Evolutionary conservation across 2,888 invertebrate genomes (phyloP).

Genomic region (Sceliomorpha sp.): DNA sequence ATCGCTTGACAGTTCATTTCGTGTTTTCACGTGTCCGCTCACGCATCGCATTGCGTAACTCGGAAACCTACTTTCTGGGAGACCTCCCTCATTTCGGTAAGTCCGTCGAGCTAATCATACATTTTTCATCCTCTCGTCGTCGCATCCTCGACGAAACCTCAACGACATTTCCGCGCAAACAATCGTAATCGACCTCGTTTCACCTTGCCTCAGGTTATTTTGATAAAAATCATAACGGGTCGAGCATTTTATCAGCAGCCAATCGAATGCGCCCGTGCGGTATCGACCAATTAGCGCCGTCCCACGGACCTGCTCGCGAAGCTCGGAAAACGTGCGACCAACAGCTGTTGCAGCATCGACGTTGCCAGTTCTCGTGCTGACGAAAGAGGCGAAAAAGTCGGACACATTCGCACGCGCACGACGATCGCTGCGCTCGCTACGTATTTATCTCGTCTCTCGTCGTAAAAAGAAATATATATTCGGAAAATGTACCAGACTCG

Average conservation of each 20-base stretch:
- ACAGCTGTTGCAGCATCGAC: constrained; percentile 62
- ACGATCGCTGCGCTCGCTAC: not conserved
- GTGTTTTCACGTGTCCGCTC: constrained; percentile 74
- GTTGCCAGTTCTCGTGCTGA: constrained; percentile 44
- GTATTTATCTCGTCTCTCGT: constrained; percentile 7
- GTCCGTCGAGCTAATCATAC: too few species aligned
- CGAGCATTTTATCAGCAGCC: constrained; percentile 64
- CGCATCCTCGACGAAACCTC: too few species aligned
- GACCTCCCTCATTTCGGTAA: constrained; percentile 74
- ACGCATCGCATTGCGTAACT: constrained; percentile 74
- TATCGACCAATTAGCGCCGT: constrained; percentile 64
- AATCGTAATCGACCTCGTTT: constrained; percentile 39
- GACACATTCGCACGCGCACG: not conserved
- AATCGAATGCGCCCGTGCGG: constrained; percentile 62
- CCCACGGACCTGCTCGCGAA: constrained; percentile 32
- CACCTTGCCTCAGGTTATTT: constrained; percentile 51
- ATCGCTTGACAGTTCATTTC: constrained; percentile 70
- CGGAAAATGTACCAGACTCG: constrained; percentile 1
- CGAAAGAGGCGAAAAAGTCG: not conserved
- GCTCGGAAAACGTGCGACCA: constrained; percentile 57
- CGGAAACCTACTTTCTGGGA: constrained; percentile 70
- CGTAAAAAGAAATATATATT: not conserved
- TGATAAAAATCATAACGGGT: constrained; percentile 58
- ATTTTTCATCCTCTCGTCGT: too few species aligned
- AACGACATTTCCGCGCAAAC: not conserved